A percentile compares a stretch with the other conserved stretches of the same genome.
Conservation (phyloP, 2,888 invertebrate genomes). For the Tridacna gigas region DNA sequence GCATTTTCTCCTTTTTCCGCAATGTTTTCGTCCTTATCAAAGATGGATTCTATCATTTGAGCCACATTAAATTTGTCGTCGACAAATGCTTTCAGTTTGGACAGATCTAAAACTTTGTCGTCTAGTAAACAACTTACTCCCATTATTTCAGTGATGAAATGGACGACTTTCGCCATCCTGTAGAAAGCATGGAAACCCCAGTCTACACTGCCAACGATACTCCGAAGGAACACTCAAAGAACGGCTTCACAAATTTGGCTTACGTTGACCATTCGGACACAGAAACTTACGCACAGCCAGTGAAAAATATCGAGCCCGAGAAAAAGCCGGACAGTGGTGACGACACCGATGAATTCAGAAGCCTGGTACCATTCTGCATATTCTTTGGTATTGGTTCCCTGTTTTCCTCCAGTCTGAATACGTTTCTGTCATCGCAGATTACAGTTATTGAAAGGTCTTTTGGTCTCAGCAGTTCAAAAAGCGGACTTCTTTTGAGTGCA, state of each 20-base stretch:
- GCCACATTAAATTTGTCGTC: too few relatives aligned
- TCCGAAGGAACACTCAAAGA: background rate
- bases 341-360: conserved; percentile 31
- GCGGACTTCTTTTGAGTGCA: conserved; percentile 57
- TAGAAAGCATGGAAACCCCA: conserved; percentile 1
- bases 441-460: conserved; percentile 53
- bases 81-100: too few relatives aligned
- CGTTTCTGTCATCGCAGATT: conserved; percentile 56
- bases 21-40: too few relatives aligned
- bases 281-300: background rate
- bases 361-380: conserved; percentile 50
- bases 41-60: too few relatives aligned
- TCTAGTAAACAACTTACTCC: too few relatives aligned
- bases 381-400: conserved; percentile 51
- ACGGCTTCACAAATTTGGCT: conserved; percentile 17
- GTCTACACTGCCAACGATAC: conserved; percentile 1
- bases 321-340: background rate
- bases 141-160: conserved; percentile 11
- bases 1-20: too few relatives aligned
- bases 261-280: background rate
- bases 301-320: background rate
- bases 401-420: conserved; percentile 48
- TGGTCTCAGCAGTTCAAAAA: conserved; percentile 46
- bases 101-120: too few relatives aligned
- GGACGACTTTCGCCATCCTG: background rate